Conservation (phyloP, 2,113 vertebrate species). For the Bubo scandiacus region DNA sequence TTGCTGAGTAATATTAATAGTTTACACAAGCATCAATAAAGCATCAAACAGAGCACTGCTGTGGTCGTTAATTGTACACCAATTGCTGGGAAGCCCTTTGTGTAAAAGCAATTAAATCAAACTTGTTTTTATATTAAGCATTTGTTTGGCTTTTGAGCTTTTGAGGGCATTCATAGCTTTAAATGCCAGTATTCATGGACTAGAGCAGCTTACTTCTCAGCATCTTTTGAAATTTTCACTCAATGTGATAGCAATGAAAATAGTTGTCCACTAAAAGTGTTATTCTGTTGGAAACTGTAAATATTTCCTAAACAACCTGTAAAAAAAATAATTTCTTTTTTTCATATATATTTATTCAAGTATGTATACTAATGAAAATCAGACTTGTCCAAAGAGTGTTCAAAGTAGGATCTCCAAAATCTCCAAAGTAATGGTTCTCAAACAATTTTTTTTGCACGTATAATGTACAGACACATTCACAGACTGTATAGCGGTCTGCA, state of each 20-base stretch:
- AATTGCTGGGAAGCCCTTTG: background rate
- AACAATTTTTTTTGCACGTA: background rate
- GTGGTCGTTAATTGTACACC: background rate
- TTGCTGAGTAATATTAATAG: background rate
- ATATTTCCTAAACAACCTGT: background rate
- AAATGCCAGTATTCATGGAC: background rate
- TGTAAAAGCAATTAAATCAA: background rate
- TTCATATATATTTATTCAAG: background rate
- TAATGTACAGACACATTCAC: too few relatives aligned
- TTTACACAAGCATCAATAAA: background rate
- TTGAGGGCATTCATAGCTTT: background rate
- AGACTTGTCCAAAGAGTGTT: background rate
- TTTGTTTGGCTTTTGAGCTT: background rate
- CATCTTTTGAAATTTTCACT: background rate
- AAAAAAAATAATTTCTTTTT: background rate
- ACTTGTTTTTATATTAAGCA: background rate
- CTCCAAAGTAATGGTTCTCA: background rate
- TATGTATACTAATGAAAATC: background rate
- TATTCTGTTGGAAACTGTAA: background rate
- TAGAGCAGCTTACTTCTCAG: background rate
- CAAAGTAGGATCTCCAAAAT: background rate
- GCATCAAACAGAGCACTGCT: background rate
- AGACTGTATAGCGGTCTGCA: background rate
- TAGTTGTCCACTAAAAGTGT: background rate
- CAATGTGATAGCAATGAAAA: background rate